phyloP scores from a whole-genome alignment of 2,113 vertebrate genomes.

The Pycnonotus jocosus region DNA sequence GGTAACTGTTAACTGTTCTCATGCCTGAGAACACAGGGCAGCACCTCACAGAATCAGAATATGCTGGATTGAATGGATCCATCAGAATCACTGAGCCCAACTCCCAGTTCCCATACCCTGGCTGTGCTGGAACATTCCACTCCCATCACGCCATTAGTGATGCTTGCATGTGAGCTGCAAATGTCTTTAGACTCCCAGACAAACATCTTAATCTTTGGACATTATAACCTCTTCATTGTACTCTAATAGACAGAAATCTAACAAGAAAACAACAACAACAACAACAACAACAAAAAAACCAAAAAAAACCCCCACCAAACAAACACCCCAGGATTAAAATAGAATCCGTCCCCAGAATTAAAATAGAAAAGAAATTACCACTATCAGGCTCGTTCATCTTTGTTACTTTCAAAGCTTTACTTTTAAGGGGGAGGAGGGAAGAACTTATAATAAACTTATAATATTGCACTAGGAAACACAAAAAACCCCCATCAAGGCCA shows the following conservation, averaged over 20 bases:
- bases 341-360: too few relatives aligned
- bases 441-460: neutral
- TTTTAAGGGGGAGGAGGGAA: fast-evolving
- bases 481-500: neutral
- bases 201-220: neutral
- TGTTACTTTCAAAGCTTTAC: neutral
- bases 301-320: too few relatives aligned
- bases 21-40: neutral
- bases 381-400: neutral
- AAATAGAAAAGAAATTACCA: neutral
- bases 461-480: neutral
- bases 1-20: neutral
- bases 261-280: neutral
- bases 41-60: neutral
- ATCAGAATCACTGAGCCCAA: neutral
- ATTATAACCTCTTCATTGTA: neutral
- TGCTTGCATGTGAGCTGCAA: neutral
- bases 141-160: fast-evolving
- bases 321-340: neutral
- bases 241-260: neutral
- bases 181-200: neutral
- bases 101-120: neutral
- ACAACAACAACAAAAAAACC: too few relatives aligned
- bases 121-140: neutral
- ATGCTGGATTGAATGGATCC: neutral